Evolutionary conservation across 2,113 vertebrate species (phyloP).

Genomic region (Lophius piscatorius): DNA sequence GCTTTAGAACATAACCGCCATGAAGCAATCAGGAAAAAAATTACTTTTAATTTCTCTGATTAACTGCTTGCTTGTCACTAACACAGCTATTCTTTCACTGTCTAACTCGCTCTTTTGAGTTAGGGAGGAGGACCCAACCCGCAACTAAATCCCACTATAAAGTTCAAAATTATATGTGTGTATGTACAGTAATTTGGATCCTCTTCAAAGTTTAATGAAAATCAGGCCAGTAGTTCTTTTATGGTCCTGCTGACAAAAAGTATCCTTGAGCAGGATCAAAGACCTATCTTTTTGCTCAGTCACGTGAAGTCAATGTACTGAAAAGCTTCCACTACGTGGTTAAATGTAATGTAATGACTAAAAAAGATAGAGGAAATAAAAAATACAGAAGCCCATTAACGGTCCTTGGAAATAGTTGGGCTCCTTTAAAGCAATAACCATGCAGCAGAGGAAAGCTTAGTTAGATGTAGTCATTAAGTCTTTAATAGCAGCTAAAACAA

Average conservation of each 20-base stretch:
- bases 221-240: too few species aligned
- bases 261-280: constrained; percentile 24
- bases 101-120: too few species aligned
- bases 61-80: too few species aligned
- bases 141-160: too few species aligned
- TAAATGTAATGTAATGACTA: constrained; percentile 50
- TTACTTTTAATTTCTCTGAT: too few species aligned
- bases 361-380: constrained; percentile 59
- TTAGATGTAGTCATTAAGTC: constrained; percentile 51
- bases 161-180: too few species aligned
- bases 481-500: constrained; percentile 53
- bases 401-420: constrained; percentile 39
- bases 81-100: not conserved
- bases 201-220: too few species aligned
- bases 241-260: not conserved
- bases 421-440: constrained; percentile 54
- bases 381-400: constrained; percentile 44
- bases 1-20: too few species aligned
- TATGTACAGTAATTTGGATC: too few species aligned
- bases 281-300: constrained; percentile 13
- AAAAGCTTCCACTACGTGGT: constrained; percentile 17
- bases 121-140: too few species aligned
- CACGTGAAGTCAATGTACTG: too few species aligned
- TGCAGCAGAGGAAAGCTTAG: constrained; percentile 45
- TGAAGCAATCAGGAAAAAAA: too few species aligned